phyloP scores from a whole-genome alignment of 2,888 invertebrate genomes.

The Selenia dentaria region DNA sequence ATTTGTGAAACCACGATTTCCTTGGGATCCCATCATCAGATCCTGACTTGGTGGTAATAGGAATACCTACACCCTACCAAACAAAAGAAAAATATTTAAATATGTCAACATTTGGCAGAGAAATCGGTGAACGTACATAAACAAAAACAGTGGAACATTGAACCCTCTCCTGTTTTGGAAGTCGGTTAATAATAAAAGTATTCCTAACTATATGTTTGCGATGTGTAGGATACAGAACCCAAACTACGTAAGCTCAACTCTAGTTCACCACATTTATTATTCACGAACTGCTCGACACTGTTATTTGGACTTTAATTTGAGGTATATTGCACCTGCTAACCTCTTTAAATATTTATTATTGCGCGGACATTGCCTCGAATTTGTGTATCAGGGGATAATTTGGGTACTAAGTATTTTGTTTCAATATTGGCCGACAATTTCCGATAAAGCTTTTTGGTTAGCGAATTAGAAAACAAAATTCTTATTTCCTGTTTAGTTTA shows the following conservation, averaged over 20 bases:
- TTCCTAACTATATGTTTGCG: too few species aligned
- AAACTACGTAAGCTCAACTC: not conserved
- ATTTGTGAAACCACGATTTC: too few species aligned
- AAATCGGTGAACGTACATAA: too few species aligned
- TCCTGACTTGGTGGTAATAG: too few species aligned
- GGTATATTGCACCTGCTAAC: slow-evolving; percentile 74
- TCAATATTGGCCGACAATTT: slow-evolving; percentile 40
- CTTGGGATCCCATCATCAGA: too few species aligned
- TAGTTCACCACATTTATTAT: slow-evolving; percentile 7
- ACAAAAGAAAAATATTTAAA: too few species aligned
- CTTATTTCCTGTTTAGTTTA: too few species aligned
- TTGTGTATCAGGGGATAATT: slow-evolving; percentile 49
- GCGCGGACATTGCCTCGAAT: slow-evolving; percentile 51
- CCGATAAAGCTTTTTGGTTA: slow-evolving; percentile 38
- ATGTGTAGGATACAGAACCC: slow-evolving; percentile 12
- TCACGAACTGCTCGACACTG: slow-evolving; percentile 50
- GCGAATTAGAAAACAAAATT: slow-evolving; percentile 8
- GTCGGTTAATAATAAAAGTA: too few species aligned
- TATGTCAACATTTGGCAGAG: too few species aligned
- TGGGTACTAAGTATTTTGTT: slow-evolving; percentile 48
- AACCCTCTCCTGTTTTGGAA: too few species aligned
- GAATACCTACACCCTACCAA: too few species aligned
- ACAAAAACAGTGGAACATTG: too few species aligned
- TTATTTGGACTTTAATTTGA: slow-evolving; percentile 72
- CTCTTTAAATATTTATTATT: slow-evolving; percentile 77